Conservation (phyloP, 2,888 invertebrate species). For the Prosapia bicincta region DNA sequence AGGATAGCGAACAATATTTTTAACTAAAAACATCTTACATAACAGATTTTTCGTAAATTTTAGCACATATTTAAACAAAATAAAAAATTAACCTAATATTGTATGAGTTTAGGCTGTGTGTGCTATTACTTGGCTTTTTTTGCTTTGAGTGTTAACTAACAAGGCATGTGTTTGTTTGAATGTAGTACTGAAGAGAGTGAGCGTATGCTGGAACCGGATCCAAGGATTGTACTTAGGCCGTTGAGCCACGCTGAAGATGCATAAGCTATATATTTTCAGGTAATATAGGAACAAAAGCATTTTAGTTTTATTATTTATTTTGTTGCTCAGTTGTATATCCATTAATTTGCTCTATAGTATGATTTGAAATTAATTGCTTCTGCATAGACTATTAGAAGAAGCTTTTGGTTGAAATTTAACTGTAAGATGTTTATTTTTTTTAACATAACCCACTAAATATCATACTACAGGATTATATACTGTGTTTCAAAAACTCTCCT, state of each 20-base stretch:
- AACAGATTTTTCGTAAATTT: too few relatives aligned
- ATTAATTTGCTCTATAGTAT: not conserved
- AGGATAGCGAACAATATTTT: too few relatives aligned
- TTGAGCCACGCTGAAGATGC: slow-evolving; percentile 60
- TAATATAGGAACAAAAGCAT: not conserved
- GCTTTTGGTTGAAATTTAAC: too few relatives aligned
- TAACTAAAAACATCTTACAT: too few relatives aligned
- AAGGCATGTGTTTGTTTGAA: slow-evolving; percentile 6
- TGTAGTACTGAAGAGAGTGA: slow-evolving; percentile 68
- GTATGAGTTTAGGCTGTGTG: too few relatives aligned
- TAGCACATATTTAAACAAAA: too few relatives aligned
- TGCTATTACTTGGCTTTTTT: slow-evolving; percentile 13
- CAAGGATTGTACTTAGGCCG: slow-evolving; percentile 60
- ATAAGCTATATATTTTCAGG: slow-evolving; percentile 29
- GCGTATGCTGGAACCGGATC: slow-evolving; percentile 70
- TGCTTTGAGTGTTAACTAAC: not conserved
- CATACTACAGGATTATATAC: too few relatives aligned
- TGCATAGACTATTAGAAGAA: not conserved
- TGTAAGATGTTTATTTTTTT: too few relatives aligned
- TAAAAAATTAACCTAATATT: too few relatives aligned
- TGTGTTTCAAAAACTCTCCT: too few relatives aligned
- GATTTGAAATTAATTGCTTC: not conserved
- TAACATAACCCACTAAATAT: too few relatives aligned
- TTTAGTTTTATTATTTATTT: not conserved
- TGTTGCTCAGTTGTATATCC: not conserved